Evolutionary conservation across 2,797 vertebrate species (phyloP).

Genomic region (Bufotes viridis): DNA sequence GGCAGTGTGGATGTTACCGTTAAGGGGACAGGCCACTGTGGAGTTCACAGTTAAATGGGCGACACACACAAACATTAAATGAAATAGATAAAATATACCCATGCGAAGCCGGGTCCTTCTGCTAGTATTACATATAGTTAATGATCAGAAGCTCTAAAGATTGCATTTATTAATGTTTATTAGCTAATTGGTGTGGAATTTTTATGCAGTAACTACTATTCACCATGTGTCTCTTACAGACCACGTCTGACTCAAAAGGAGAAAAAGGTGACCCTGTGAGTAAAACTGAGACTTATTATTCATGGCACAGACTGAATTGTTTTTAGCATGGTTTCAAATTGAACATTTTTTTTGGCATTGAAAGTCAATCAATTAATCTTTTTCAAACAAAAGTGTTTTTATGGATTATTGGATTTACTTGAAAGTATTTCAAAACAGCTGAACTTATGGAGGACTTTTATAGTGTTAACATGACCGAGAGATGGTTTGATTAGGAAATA

Average conservation of each 20-base stretch:
- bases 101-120: too few relatives aligned
- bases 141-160: too few relatives aligned
- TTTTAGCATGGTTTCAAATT: neutral
- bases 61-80: too few relatives aligned
- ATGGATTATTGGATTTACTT: conserved; percentile 33
- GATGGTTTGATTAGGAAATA: conserved; percentile 33
- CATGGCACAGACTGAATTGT: neutral
- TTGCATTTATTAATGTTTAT: neutral
- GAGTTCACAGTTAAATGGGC: too few relatives aligned
- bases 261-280: conserved; percentile 88
- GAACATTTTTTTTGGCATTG: neutral
- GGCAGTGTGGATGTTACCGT: too few relatives aligned
- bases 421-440: neutral
- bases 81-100: too few relatives aligned
- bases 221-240: conserved; percentile 64
- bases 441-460: neutral
- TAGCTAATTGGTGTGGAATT: neutral
- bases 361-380: conserved; percentile 3
- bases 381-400: conserved; percentile 3
- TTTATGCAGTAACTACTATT: neutral
- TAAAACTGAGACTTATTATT: conserved; percentile 44
- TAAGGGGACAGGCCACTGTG: too few relatives aligned
- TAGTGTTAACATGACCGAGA: neutral
- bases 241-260: conserved; percentile 77
- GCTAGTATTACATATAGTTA: too few relatives aligned